These are phyloP conservation scores for Alitta virens DNA, from an alignment of 2,888 invertebrate genomes.

Conservation along the genomic window DNA sequence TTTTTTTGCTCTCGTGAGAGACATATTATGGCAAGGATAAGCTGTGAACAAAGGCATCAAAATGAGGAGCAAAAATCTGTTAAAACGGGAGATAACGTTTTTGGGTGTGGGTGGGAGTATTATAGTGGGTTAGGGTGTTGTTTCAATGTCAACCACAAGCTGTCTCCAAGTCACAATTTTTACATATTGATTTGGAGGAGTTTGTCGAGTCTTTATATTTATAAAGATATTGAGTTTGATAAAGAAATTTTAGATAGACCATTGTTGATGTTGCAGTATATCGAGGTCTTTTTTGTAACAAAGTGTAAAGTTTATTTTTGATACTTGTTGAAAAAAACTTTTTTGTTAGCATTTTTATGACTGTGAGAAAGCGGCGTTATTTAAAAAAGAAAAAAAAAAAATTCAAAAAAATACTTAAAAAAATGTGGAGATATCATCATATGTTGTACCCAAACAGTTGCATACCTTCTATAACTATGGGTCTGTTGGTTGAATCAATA, in stretches of 20 bases:
- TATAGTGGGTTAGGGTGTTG: conserved; percentile 1
- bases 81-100: too few species aligned
- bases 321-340: conserved; percentile 64
- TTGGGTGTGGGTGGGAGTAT: conserved; percentile 10
- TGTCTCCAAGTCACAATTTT: conserved; percentile 11
- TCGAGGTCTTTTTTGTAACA: conserved; percentile 54
- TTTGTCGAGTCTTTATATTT: conserved; percentile 21
- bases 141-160: conserved; percentile 14
- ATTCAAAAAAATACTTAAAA: conserved; percentile 1
- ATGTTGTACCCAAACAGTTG: too few species aligned
- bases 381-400: conserved; percentile 15
- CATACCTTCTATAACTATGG: too few species aligned
- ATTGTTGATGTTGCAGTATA: conserved; percentile 43
- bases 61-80: conserved; percentile 3
- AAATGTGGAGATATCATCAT: neutral
- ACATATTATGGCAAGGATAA: neutral
- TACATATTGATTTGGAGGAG: conserved; percentile 11
- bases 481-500: too few species aligned
- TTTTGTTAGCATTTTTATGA: conserved; percentile 49
- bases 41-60: conserved; percentile 17
- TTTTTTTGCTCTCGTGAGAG: too few species aligned
- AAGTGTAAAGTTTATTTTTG: conserved; percentile 65
- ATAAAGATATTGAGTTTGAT: conserved; percentile 32
- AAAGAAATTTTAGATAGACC: conserved; percentile 38
- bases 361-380: conserved; percentile 28